Evolutionary conservation across 1,140 invertebrate genomes (phyloP).

Genomic region (Calliopsis andreniformis): DNA sequence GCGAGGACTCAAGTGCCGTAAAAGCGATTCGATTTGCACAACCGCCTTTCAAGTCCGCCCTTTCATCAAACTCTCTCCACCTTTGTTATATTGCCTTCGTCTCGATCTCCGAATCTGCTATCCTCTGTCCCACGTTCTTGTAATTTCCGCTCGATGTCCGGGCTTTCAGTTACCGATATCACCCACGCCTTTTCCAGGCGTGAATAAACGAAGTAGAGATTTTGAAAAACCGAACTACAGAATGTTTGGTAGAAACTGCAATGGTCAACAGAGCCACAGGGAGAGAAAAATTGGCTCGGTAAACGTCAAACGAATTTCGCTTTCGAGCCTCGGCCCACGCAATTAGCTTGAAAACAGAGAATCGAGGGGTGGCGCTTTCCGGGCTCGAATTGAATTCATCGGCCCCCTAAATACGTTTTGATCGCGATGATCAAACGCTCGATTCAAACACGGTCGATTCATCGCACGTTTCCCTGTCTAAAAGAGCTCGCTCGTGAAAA

Average conservation of each 20-base stretch:
- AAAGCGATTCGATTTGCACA: constrained; percentile 59
- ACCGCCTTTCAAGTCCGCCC: constrained; percentile 20
- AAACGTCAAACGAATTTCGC: constrained; percentile 22
- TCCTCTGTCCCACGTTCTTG: constrained; percentile 3
- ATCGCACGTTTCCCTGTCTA: constrained; percentile 1
- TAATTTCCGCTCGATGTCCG: constrained; percentile 47
- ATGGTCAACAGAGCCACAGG: no score
- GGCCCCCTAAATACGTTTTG: constrained; percentile 8
- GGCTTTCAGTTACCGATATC: constrained; percentile 15
- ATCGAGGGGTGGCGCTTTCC: background rate
- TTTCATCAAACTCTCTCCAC: constrained; percentile 35
- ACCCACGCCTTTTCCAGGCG: background rate
- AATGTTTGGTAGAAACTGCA: no score
- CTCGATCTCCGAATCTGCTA: background rate
- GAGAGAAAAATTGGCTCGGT: background rate
- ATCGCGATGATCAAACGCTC: constrained; percentile 31
- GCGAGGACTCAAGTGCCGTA: constrained; percentile 34
- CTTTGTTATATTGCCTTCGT: constrained; percentile 10
- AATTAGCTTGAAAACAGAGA: constrained; percentile 27
- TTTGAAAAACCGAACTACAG: no score
- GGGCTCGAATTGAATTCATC: constrained; percentile 9
- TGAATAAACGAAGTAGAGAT: background rate
- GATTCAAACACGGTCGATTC: constrained; percentile 16
- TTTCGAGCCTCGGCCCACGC: constrained; percentile 5
- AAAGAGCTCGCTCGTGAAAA: background rate